Evolutionary conservation across 2,113 vertebrate species (phyloP), one percentile per base, ranked within the genome.

Genomic region (Pipa parva): DNA sequence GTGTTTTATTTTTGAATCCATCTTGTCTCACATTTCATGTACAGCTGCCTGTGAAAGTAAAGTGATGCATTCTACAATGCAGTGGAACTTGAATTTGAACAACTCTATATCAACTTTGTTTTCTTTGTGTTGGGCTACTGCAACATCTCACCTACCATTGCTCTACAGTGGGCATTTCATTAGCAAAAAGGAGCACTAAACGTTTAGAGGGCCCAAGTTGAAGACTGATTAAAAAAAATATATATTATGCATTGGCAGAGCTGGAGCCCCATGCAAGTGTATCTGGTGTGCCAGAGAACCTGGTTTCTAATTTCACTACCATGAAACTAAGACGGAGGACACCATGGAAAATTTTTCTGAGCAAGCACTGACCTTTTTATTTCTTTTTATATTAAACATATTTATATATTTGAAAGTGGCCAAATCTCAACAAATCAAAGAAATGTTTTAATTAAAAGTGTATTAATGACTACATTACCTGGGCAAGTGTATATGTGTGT

Each of bases 371-470:
- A 29, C 17, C 52, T 29, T 28, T 55, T 55, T 28, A 55, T 29
- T 29, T 28, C 10, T 55, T 18, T 55, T 29, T 28, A 28, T 55
- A 55, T 18, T 55, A 55, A 55, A 55, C 50, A 29, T 55, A 55
- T 55, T 55, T 55, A 55, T 55, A 55, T 55, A 55, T 28, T 55
- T 55, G 27, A 55, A 55, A 28, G 52, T 29, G 26, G 52, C 26
- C 52, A 29, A 55, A 29, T 55, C 52, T 55, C 26, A n/a, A 18
- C 26, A 29, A 29, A 31, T 3, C 17, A 55, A 28, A 26, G 25
- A 26, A 15, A 46, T 50, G 48, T 52, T 17, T 42, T 52, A 26
- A 24, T 26, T 52, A 26, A 52, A 52, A 25, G 1, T 5, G 25
- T 15, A 24, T 25, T 27, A 26, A 21, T 20, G 48, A 25, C 50